Conservation (phyloP, 53 echinoderm and acorn worm genomes). For the Paracentrotus lividus region DNA sequence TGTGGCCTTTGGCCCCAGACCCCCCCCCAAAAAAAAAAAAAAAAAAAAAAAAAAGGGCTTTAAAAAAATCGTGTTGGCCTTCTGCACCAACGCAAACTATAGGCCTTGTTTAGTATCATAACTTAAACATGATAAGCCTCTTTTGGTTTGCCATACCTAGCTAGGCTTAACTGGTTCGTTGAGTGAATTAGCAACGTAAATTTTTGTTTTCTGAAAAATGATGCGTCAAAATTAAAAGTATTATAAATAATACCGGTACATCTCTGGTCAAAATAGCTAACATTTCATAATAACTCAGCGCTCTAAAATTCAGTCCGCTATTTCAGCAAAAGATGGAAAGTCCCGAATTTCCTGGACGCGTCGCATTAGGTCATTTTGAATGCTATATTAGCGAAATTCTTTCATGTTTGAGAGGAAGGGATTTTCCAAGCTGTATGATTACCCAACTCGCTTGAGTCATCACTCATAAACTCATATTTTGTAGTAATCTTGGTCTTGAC, state of each 20-base stretch:
- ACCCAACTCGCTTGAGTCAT: conserved; percentile 43
- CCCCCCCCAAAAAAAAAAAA: too few species aligned
- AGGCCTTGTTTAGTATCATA: too few species aligned
- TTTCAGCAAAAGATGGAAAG: conserved; percentile 47
- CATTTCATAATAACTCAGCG: not conserved
- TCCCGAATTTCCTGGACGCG: conserved; percentile 38
- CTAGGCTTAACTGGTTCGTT: too few species aligned
- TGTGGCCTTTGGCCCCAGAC: too few species aligned
- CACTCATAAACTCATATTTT: conserved; percentile 1
- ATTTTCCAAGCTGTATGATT: conserved; percentile 16
- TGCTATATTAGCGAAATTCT: conserved; percentile 19
- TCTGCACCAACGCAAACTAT: too few species aligned
- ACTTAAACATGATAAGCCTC: too few species aligned
- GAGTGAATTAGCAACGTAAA: not conserved
- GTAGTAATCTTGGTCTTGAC: conserved; percentile 15
- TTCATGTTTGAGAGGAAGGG: not conserved
- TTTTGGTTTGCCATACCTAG: too few species aligned
- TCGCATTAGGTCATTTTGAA: conserved; percentile 19
- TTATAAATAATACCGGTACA: not conserved
- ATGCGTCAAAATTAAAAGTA: too few species aligned
- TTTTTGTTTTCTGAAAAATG: too few species aligned
- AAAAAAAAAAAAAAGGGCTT: too few species aligned
- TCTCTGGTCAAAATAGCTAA: not conserved
- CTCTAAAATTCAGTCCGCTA: not conserved
- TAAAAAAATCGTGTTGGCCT: too few species aligned